Base-by-base conservation (phyloP, 2,888 invertebrate genomes). In the Tachina lurida region DNA sequence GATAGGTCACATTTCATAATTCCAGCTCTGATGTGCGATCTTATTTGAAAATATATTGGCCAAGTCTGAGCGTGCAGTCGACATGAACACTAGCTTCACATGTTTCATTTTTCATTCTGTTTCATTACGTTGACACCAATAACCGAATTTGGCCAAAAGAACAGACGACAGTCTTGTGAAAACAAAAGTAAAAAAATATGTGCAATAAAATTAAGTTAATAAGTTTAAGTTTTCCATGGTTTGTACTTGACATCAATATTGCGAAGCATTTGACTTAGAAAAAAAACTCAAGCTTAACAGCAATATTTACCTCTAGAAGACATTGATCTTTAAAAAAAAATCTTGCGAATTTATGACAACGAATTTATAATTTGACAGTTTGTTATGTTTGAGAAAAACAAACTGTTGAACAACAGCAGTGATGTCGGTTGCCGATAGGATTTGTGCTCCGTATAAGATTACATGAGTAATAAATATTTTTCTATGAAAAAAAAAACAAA, bases 241-340 rank as follows among this genome's bases (percentile, higher is more conserved):
- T 47, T 58, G 77, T 77, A 77, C 77, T 77, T 77, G 77, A 77
- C 56, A 60, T 68, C 58, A 77, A 68, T 63, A 62, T 60, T 60
- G 47, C 39, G 3, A 2, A 22, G 56, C 39, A 58, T 54, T 45
- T 56, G 43, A 19, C 12, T 31, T 1, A 54, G 49, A 41, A 65
- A 54, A 39, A 54, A 47, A 52, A 41, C 70, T 60, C 47, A 17
- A 65, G 73, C 39, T 79, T 63, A 47, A 65, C 19, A 54, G 45
- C n/a, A 31, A 78, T 45, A 56, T 54, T 63, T 54, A 31, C 39
- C 22, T 22, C 56, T 63, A 41, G 45, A 41, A 80, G 81, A 78
- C 85, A 85, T 78, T 82, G 85, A 85, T 85, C 74, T 85, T 70
- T 74, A 85, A 70, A 85, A 63, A 43, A 45, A 75, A 78, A 71